Conservation (phyloP, 2,888 invertebrate genomes). For the Gnatocerus cornutus region DNA sequence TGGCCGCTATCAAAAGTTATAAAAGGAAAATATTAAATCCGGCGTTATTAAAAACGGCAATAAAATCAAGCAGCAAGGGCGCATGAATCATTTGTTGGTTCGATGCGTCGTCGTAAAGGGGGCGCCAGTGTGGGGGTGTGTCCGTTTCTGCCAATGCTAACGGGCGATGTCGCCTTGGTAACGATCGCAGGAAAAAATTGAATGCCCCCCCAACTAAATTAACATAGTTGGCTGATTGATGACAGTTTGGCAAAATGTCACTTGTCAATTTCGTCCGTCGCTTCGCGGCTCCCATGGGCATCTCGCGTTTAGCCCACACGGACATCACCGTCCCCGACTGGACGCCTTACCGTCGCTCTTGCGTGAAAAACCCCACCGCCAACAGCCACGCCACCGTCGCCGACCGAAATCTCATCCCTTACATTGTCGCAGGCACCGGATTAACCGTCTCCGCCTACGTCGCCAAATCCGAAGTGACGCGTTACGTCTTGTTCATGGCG, state of each 20-base stretch:
- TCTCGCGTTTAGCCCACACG: conserved; percentile 13
- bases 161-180: conserved; percentile 33
- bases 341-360: conserved; percentile 82
- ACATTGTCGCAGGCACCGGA: conserved; percentile 82
- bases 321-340: conserved; percentile 85
- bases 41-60: conserved; percentile 18
- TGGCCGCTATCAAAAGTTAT: conserved; percentile 28
- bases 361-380: conserved; percentile 75
- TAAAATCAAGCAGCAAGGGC: conserved; percentile 17
- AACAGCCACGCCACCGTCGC: conserved; percentile 72
- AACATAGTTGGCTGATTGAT: not conserved
- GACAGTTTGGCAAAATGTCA: not conserved
- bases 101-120: conserved; percentile 36
- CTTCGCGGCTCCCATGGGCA: not conserved
- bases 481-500: conserved; percentile 76
- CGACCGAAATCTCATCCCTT: conserved; percentile 83
- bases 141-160: conserved; percentile 36
- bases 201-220: too few relatives aligned
- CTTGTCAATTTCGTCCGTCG: not conserved
- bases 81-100: conserved; percentile 45
- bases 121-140: conserved; percentile 46
- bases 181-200: conserved; percentile 9
- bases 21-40: conserved; percentile 29
- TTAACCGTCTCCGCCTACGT: conserved; percentile 76
- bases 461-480: conserved; percentile 76